These are phyloP conservation scores for Homarus gammarus DNA, from an alignment of 2,888 invertebrate genomes.

Conservation along the genomic window DNA sequence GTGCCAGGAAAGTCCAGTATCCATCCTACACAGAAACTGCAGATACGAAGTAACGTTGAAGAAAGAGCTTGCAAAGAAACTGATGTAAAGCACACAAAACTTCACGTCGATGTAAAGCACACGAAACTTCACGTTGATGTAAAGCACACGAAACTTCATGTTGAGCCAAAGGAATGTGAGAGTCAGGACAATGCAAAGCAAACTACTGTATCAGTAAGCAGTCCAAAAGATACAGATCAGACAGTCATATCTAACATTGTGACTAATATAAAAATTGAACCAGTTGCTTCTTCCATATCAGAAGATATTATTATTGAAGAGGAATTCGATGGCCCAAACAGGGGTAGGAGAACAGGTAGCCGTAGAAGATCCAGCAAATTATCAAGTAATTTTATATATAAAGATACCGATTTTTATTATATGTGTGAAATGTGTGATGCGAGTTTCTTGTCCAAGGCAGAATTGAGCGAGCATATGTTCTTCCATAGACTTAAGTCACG, in stretches of 20 bases:
- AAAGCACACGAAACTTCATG: no score
- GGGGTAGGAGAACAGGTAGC: background rate
- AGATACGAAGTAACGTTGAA: background rate
- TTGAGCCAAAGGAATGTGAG: background rate
- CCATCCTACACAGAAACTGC: background rate
- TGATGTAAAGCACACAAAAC: background rate
- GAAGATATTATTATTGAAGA: background rate
- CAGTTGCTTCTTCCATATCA: background rate
- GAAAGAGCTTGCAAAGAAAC: background rate
- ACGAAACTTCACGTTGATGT: no score
- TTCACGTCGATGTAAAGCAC: no score
- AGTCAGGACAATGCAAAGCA: background rate
- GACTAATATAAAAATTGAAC: background rate
- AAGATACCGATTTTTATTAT: conserved; percentile 53
- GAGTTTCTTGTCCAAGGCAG: conserved; percentile 58
- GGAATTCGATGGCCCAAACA: background rate
- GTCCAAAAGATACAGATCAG: background rate
- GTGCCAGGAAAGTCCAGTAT: background rate
- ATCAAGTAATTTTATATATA: conserved; percentile 43
- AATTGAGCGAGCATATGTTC: conserved; percentile 66
- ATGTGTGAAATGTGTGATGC: conserved; percentile 72
- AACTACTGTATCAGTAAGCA: background rate
- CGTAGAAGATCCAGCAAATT: conserved; percentile 11
- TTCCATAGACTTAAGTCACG: conserved; percentile 63
- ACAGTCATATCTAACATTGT: background rate